Percentiles rank a stretch among this genome's conserved stretches.
phyloP scores from a whole-genome alignment of 1,140 invertebrate genomes.

The Riptortus pedestris region DNA sequence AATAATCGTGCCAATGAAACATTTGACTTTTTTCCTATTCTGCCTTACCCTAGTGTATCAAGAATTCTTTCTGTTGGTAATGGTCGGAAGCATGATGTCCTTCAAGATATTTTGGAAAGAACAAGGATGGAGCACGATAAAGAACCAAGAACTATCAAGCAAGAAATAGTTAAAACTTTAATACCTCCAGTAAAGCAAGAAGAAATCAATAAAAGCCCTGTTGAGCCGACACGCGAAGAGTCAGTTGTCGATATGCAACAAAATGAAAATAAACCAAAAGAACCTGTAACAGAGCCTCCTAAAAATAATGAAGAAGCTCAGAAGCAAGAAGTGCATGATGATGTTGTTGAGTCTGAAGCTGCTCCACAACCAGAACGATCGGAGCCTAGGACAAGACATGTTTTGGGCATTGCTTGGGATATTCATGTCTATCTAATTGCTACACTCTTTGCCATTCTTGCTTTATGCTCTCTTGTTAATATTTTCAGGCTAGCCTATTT shows the following conservation, averaged over 20 bases:
- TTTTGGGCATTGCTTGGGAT: slow-evolving; percentile 65
- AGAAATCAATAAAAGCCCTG: slow-evolving; percentile 10
- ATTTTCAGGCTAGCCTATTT: slow-evolving; percentile 68
- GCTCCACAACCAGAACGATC: slow-evolving; percentile 9
- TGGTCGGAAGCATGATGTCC: slow-evolving; percentile 65
- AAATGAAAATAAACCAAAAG: slow-evolving; percentile 21
- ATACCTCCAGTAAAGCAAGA: slow-evolving; percentile 26
- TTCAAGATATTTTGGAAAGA: slow-evolving; percentile 35
- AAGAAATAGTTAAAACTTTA: slow-evolving; percentile 30
- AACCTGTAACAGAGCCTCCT: slow-evolving; percentile 17
- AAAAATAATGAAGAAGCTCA: slow-evolving; percentile 20
- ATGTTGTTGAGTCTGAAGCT: slow-evolving; percentile 19
- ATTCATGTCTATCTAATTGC: slow-evolving; percentile 77
- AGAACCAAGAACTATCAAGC: slow-evolving; percentile 31
- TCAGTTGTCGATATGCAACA: background rate
- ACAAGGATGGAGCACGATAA: slow-evolving; percentile 31
- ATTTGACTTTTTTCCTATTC: slow-evolving; percentile 44
- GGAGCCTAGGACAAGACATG: slow-evolving; percentile 32
- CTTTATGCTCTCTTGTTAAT: slow-evolving; percentile 70
- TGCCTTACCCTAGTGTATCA: slow-evolving; percentile 61
- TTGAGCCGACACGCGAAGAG: background rate
- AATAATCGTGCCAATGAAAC: slow-evolving; percentile 39
- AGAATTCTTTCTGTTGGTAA: slow-evolving; percentile 66
- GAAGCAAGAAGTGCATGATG: slow-evolving; percentile 27
- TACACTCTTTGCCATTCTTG: slow-evolving; percentile 66